Conservation (phyloP, 2,888 invertebrate species). For the Dione vanillae region DNA sequence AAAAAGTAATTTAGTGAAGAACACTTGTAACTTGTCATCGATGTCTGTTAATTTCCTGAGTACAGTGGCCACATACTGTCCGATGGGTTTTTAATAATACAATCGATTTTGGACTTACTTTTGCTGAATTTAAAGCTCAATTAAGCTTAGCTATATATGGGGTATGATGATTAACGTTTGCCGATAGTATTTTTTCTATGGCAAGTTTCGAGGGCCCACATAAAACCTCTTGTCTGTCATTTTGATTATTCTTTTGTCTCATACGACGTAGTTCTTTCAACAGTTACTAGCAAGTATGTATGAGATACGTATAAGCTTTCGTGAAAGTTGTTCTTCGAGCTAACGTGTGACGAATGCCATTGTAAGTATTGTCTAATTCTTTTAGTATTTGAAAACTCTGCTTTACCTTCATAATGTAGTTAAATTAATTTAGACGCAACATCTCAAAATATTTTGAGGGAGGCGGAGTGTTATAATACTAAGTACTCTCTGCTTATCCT, state of each 20-base stretch:
- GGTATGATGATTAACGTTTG: not conserved
- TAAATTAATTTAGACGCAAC: not conserved
- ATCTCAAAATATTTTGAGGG: not conserved
- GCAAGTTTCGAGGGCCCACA: slow-evolving; percentile 64
- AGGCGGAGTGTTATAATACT: not conserved
- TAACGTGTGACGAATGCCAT: slow-evolving; percentile 3
- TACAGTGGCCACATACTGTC: slow-evolving; percentile 50
- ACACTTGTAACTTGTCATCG: slow-evolving; percentile 81
- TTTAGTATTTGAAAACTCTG: not conserved
- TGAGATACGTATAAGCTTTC: not conserved
- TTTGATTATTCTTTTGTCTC: slow-evolving; percentile 70
- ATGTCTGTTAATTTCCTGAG: slow-evolving; percentile 80
- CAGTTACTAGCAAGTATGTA: slow-evolving; percentile 3
- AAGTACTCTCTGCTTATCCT: not conserved
- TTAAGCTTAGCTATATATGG: not conserved
- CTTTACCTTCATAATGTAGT: not conserved
- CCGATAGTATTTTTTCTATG: slow-evolving; percentile 58
- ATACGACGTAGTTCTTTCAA: slow-evolving; percentile 44
- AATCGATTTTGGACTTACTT: slow-evolving; percentile 17
- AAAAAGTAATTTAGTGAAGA: slow-evolving; percentile 56
- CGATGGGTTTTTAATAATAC: slow-evolving; percentile 13
- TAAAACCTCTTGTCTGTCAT: slow-evolving; percentile 59
- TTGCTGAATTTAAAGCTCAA: not conserved
- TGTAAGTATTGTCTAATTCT: not conserved
- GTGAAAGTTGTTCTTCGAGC: slow-evolving; percentile 16